Evolutionary conservation across 2,797 vertebrate species (phyloP).

Genomic region (Periparus ater): DNA sequence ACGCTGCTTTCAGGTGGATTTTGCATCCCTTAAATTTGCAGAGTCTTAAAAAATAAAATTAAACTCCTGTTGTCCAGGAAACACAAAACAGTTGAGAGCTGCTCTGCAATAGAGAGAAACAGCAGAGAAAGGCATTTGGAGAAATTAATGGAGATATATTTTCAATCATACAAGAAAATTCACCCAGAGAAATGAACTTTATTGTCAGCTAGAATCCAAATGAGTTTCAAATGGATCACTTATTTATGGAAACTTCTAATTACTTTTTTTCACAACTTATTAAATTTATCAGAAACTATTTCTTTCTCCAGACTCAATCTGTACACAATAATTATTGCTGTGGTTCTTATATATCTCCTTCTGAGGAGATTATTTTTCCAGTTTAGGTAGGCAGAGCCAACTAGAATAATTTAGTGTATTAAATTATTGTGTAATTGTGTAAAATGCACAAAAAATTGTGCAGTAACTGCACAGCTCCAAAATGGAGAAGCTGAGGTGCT

Average conservation of each 20-base stretch:
- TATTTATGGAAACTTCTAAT: not conserved
- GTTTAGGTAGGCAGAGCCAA: not conserved
- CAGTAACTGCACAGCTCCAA: not conserved
- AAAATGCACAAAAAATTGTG: not conserved
- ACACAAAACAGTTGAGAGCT: not conserved
- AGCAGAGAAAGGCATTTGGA: not conserved
- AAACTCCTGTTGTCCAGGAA: not conserved
- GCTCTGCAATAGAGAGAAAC: not conserved
- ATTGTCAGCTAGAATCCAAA: not conserved
- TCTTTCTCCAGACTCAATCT: not conserved
- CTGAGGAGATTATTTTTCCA: not conserved
- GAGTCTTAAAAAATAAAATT: not conserved
- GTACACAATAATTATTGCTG: not conserved
- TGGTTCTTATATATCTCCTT: not conserved
- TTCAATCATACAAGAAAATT: not conserved
- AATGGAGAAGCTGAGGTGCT: not conserved
- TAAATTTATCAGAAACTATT: not conserved
- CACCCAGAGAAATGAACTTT: not conserved
- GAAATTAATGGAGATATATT: not conserved
- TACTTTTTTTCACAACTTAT: not conserved
- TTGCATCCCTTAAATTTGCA: not conserved
- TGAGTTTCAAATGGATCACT: not conserved
- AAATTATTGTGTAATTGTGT: no score
- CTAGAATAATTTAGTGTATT: not conserved
- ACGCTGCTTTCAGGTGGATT: not conserved